Base-by-base conservation (phyloP, 2,797 vertebrate species). In the Tympanoctomys barrerae region DNA sequence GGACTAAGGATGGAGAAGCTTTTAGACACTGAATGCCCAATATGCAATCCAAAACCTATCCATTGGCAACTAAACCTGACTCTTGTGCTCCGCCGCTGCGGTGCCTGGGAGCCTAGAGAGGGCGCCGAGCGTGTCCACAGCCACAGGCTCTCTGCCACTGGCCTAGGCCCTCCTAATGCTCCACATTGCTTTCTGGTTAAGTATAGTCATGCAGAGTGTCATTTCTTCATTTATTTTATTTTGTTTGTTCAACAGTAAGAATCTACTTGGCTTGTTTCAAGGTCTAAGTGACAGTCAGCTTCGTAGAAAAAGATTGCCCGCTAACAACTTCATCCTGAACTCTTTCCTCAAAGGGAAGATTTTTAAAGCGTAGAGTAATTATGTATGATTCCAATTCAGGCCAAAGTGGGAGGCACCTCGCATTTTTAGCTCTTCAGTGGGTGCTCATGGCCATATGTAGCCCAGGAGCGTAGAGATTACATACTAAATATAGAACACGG, bases 401-500 rank as follows among this genome's bases (percentile, higher is more conserved):
- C 94, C 94, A 97, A 97, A 98, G 92, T 98, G 96, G 97, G 94
- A 83, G 94, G 95, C 75, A 92, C 93, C 73, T 77, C 78, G 81
- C 97, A 98, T 98, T 98, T 98, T 98, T 98, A 98, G 98, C 94
- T 97, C 97, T 0, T 94, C 97, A 98, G 98, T 98, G 98, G 97
- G 98, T 97, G 97, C 97, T 98, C 85, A 26, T 42, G 96, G 96
- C 97, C 98, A 98, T 98, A 98, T 97, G 98, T 61, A 98, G 96
- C 93, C 97, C 97, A 97, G 94, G 92, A 97, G 97, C 96, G 94
- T 90, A 70, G 97, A 98, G 97, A 97, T 88, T 97, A 90, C 71
- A 84, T 33, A 96, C 98, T 98, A 98, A 98, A 98, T 98, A 98
- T 98, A 98, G 98, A 96, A 84, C 93, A 0, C 0, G 93, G 94